Conservation (phyloP, 2,797 vertebrate genomes). For the Phoxinus dragarum region DNA sequence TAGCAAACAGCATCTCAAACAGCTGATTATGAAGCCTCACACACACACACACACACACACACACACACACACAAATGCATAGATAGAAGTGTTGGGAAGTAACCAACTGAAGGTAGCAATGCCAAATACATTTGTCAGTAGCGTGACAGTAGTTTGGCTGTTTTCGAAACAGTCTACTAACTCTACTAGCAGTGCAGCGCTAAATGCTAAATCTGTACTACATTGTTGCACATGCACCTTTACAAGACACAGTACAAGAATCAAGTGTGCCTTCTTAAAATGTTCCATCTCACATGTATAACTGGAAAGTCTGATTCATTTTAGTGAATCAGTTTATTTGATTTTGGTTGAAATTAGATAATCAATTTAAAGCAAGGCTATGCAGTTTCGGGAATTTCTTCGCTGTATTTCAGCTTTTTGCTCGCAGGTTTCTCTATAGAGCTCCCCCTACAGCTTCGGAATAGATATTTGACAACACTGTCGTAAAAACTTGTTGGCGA, state of each 20-base stretch:
- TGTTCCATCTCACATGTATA: too few relatives aligned
- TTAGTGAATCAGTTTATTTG: too few relatives aligned
- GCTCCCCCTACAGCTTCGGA: too few relatives aligned
- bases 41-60: not conserved
- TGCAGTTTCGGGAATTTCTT: too few relatives aligned
- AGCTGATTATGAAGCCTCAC: not conserved
- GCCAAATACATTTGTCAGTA: not conserved
- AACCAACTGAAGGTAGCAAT: not conserved
- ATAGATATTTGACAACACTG: too few relatives aligned
- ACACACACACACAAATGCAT: not conserved
- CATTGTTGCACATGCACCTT: not conserved
- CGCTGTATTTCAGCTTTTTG: too few relatives aligned
- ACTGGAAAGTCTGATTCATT: too few relatives aligned
- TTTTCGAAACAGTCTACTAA: not conserved
- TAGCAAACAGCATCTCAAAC: conserved; percentile 2
- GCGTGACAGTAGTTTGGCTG: not conserved
- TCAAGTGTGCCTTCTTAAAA: not conserved
- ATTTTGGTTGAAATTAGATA: too few relatives aligned
- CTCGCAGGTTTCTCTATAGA: too few relatives aligned
- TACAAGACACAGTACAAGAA: not conserved
- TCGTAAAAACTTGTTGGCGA: too few relatives aligned
- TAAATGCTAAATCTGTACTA: not conserved
- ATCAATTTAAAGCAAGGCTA: too few relatives aligned
- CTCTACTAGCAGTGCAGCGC: not conserved
- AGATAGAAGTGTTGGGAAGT: not conserved